Base-by-base conservation (phyloP, 2,888 invertebrate genomes). In the Scrobipalpa costella region DNA sequence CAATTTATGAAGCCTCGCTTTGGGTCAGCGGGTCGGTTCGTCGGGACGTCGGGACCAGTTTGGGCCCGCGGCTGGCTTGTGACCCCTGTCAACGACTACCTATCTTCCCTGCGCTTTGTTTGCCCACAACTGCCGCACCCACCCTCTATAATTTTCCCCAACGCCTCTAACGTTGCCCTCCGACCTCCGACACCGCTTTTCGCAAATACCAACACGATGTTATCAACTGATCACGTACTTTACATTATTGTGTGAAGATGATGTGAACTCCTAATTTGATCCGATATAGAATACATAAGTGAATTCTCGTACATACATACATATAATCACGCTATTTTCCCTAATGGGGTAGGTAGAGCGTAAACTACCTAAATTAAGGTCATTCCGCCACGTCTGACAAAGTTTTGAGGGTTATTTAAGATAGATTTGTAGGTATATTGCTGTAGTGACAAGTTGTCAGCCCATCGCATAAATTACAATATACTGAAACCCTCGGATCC, bases 51-150 rank as follows among this genome's bases (percentile, higher is more conserved):
- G 63, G 66, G 67, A 71, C 57, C 58, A 71, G 73, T 71, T 70
- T 63, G 64, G 67, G 73, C 71, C 71, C 65, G 68, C 69, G 75
- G 74, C 69, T 66, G 72, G 67, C 67, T 38, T 70, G 64, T 77
- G 82, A 83, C 83, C 83, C 73, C 73, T 77, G 79, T 77, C 77
- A 77, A 79, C 76, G 73, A 79, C 81, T 78, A 77, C 76, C 78
- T 79, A 73, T 74, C 76, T 71, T 73, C 68, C 72, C 74, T 73
- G 72, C 68, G 69, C 77, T 79, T 82, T 79, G 79, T 81, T 81
- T 82, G 76, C 74, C 75, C 69, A 74, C 72, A 71, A 74, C 72
- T 72, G 71, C 73, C 72, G 74, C 72, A 71, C 70, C 71, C 68
- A 75, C 73, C 73, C 77, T 73, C 77, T 81, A 75, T 81, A 80